A percentile compares a stretch with the other conserved stretches of the same genome.
phyloP scores from a whole-genome alignment of 2,113 vertebrate genomes.

The Petroica traversi region DNA sequence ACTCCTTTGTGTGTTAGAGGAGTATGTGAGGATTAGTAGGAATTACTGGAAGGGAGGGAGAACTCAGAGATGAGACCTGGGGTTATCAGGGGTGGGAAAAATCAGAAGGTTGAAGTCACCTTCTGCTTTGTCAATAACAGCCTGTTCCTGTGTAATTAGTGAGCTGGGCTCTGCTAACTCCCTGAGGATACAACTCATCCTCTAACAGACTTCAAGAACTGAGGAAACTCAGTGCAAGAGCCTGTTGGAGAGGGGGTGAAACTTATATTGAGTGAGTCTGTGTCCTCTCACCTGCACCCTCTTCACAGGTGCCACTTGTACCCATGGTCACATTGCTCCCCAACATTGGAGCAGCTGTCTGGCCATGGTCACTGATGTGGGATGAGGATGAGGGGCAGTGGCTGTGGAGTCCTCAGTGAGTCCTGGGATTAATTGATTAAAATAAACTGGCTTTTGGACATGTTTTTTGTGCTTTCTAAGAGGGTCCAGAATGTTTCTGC shows the following conservation, averaged over 20 bases:
- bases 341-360: background rate
- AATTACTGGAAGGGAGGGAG: background rate
- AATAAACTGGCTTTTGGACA: background rate
- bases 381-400: background rate
- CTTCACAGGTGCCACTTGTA: background rate
- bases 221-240: background rate
- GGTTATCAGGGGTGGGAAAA: background rate
- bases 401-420: background rate
- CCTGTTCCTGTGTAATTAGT: background rate
- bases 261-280: fast-evolving
- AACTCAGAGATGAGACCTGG: background rate
- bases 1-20: background rate
- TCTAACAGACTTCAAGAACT: background rate
- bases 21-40: background rate
- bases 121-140: background rate
- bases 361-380: background rate
- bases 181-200: background rate
- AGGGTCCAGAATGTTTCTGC: background rate
- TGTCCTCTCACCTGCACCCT: background rate
- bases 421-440: background rate
- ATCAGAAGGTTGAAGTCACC: background rate
- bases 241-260: background rate
- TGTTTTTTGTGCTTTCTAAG: background rate
- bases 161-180: background rate
- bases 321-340: background rate